These are phyloP conservation scores for Heloderma charlesbogerti DNA, from an alignment of 2,113 vertebrate species.

Conservation along the genomic window DNA sequence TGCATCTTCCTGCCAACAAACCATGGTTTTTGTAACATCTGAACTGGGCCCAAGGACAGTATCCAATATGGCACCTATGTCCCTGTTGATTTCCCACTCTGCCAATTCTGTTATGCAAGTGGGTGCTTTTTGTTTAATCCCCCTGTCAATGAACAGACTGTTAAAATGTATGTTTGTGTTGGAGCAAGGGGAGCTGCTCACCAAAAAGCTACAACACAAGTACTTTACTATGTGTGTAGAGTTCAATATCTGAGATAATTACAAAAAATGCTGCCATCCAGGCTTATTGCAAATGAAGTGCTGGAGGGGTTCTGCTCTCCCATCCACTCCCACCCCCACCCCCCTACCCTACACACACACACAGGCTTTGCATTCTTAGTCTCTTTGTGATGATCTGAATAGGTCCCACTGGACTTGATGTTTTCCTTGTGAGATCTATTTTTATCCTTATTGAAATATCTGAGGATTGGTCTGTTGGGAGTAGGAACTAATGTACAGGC, in stretches of 20 bases:
- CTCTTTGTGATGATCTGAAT: background rate
- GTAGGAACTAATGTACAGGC: background rate
- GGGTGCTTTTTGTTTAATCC: background rate
- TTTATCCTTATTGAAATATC: background rate
- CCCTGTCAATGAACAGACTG: background rate
- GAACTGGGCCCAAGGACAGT: background rate
- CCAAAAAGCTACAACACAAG: background rate
- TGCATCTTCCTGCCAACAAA: background rate
- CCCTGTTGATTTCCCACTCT: no score
- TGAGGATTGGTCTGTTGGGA: background rate
- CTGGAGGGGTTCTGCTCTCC: no score
- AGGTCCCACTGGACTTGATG: background rate
- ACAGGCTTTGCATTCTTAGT: background rate
- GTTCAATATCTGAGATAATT: background rate
- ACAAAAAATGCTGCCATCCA: background rate
- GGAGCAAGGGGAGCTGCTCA: background rate
- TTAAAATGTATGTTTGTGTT: no score
- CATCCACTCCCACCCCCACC: no score
- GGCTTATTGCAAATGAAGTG: no score
- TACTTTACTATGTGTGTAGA: background rate
- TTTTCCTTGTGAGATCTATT: background rate
- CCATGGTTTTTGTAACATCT: background rate
- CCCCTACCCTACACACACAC: no score
- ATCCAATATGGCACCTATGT: no score
- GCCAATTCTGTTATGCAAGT: background rate